Evolutionary conservation across 2,888 invertebrate species (phyloP), one percentile per base, ranked within the genome.

Genomic region (Leptopterna dolabrata): DNA sequence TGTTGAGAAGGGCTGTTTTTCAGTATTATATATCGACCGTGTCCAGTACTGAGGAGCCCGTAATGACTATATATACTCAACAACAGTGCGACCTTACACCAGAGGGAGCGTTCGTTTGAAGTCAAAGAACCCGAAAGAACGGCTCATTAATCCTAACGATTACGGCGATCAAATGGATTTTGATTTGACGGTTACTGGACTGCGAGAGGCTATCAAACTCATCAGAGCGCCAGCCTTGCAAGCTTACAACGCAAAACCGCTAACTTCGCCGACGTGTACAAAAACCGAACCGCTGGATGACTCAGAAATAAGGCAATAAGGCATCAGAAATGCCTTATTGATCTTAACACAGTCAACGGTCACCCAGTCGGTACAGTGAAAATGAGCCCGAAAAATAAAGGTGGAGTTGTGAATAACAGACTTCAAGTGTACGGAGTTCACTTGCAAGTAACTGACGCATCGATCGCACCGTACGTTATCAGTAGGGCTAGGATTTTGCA

Each of bases 351-450:
- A 9, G 43, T 9, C 7, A 43, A 11, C 11, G 43, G 51, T 51
- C 95, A 95, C 91, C 94, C 94, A 90, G 93, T 94, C 88, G 94
- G 94, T 7, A 95, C 95, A 0, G 95, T 95, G 89, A 95, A 94
- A 90, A 96, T 96, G 96, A 96, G 95, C 0, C 94, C 95, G 0
- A 91, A 91, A 0, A 95, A 95, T 90, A 93, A 93, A 0, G 92
- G 92, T 0, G 94, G 95, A 0, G 94, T 96, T 0, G 95, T 95
- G 0, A 94, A 94, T 91, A 93, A 94, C 1, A 86, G 90, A 30
- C 89, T 91, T 1, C 89, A 89, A 30, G 95, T 95, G 0, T 92
- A 94, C 89, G 95, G 95, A 0, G 91, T 95, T 0, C 92, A 92
- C 3, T 91, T 95, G 63, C 93, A 95, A 14, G 95, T 95, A 0